Conservation (phyloP, 2,797 vertebrate species). For the Dromococcyx pavoninus region DNA sequence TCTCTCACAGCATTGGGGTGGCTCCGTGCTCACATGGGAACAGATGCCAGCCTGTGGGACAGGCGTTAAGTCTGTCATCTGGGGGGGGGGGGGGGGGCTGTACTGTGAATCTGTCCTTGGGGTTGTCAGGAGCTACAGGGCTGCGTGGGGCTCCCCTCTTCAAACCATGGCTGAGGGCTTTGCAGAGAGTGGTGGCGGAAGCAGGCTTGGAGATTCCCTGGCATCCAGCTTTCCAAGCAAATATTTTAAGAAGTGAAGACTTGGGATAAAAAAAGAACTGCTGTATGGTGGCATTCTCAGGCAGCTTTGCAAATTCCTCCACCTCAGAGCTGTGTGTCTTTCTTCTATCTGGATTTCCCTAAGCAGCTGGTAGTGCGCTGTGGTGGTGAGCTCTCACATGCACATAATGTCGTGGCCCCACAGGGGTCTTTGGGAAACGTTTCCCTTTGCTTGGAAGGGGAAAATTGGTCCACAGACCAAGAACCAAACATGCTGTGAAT, state of each 20-base stretch:
- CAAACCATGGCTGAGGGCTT: accelerated
- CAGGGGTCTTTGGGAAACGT: background rate
- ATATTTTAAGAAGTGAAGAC: slow-evolving; percentile 36
- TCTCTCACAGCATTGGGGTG: background rate
- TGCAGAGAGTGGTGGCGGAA: background rate
- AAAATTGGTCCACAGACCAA: background rate
- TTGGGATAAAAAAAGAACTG: slow-evolving; percentile 52
- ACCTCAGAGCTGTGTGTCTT: background rate
- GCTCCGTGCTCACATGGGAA: background rate
- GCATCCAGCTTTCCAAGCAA: slow-evolving; percentile 31
- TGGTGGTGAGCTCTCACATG: background rate
- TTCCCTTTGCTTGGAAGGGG: background rate
- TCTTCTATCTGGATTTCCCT: background rate
- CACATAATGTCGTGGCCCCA: background rate
- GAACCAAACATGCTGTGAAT: background rate
- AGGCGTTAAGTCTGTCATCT: accelerated
- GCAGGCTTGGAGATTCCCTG: background rate
- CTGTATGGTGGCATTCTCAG: slow-evolving; percentile 28
- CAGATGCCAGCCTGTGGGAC: background rate
- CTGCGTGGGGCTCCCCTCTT: background rate
- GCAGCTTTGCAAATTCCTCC: slow-evolving; percentile 48
- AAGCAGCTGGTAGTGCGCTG: background rate
- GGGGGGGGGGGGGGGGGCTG: accelerated
- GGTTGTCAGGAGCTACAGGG: accelerated
- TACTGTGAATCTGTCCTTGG: background rate